Evolutionary conservation across 2,797 vertebrate species (phyloP), one percentile per base, ranked within the genome.

Genomic region (Botia kubotai): DNA sequence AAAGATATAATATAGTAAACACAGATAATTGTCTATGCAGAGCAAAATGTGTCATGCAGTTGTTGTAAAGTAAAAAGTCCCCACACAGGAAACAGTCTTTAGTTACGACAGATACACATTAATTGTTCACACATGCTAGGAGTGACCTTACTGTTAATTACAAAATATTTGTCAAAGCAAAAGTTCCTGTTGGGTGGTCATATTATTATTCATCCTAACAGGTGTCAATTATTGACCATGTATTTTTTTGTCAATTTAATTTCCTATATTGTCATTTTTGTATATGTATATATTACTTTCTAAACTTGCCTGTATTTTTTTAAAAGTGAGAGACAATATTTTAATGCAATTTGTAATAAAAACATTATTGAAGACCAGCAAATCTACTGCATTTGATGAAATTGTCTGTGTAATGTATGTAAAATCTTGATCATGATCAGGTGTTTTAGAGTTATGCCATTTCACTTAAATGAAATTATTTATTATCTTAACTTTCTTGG

Each of bases 281-380:
- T 94, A 95, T 88, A 93, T 94, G 93, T 90, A 84, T 90, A 89
- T 91, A 93, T 90, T 90, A 86, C 90, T 91, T 90, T 89, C 88
- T 83, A 89, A 90, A 85, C 52, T 88, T 71, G 85, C 91, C 90
- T 88, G 87, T 87, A 86, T 88, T 92, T 89, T 91, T 92, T 86
- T 88, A 84, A 84, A 90, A 81, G 75, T 72, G 87, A 88, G 89
- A 79, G 88, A 82, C 77, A 23, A 72, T 90, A 85, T 89, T 90
- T 88, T 85, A 87, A 88, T 88, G 87, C 87, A 72, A 85, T 94
- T 94, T 95, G 85, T 95, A 92, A 95, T 95, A 95, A 95, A 95
- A 95, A 26, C 2, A 26, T 19, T 81, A 79, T 53, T 72, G 13
- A 84, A 86, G 83, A 81, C 62, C 16, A 75, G 74, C 66, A 80